Percentiles rank a stretch among this genome's conserved stretches.
Conservation (phyloP, 2,113 vertebrate species). For the Sterrhoptilus dennistouni region DNA sequence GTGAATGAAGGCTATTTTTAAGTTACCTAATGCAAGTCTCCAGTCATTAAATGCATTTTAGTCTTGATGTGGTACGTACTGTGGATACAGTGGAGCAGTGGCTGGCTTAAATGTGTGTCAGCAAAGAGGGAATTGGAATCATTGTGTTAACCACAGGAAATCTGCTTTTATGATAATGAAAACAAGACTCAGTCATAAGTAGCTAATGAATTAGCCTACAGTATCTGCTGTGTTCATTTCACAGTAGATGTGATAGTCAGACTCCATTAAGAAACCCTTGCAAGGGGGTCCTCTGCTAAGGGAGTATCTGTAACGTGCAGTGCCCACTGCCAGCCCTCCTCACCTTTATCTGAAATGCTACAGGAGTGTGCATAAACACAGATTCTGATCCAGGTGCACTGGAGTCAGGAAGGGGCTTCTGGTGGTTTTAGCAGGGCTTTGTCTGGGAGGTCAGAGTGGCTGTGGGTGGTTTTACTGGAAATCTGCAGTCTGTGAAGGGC, state of each 20-base stretch:
- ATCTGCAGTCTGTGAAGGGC: neutral
- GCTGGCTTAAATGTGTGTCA: neutral
- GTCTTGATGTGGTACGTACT: neutral
- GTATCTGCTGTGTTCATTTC: neutral
- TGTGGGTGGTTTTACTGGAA: neutral
- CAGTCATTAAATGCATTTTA: neutral
- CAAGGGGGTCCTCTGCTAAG: neutral
- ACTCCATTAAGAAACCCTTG: neutral
- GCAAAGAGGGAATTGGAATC: neutral
- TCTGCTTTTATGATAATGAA: constrained; percentile 20
- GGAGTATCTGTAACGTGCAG: rapidly evolving
- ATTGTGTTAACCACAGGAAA: neutral
- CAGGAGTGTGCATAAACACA: neutral
- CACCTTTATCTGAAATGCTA: neutral
- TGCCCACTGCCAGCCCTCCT: neutral
- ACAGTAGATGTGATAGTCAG: neutral
- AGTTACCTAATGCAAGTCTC: neutral
- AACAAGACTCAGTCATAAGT: constrained; percentile 11
- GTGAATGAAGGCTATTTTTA: neutral
- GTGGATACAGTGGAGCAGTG: neutral
- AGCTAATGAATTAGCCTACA: constrained; percentile 15
- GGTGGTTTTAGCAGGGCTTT: neutral
- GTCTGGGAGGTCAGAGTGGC: neutral
- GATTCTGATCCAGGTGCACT: neutral
- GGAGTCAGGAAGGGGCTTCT: neutral